phyloP scores from a whole-genome alignment of 2,113 vertebrate genomes.

The Malaclemys terrapin region DNA sequence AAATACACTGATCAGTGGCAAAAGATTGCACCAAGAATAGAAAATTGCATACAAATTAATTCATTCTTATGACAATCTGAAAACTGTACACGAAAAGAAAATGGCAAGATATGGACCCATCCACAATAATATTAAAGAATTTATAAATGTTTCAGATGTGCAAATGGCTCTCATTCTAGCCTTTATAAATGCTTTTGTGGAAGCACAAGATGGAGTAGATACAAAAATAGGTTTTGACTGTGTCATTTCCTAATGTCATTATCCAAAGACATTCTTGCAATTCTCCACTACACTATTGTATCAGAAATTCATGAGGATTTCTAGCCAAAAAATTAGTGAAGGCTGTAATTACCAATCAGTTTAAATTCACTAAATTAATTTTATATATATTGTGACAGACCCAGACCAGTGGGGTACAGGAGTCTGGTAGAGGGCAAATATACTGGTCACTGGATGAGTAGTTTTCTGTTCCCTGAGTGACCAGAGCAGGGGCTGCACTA shows the following conservation, averaged over 20 bases:
- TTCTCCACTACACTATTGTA: background rate
- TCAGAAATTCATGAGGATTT: background rate
- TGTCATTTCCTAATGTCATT: background rate
- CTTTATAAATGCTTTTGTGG: background rate
- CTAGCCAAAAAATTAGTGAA: background rate
- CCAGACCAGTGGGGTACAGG: no score
- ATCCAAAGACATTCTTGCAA: background rate
- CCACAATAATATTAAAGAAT: accelerated
- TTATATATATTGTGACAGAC: background rate
- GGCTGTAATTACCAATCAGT: background rate
- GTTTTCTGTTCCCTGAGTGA: no score
- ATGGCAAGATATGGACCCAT: background rate
- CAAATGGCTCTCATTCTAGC: background rate
- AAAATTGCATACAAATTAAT: background rate
- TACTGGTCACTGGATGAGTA: no score
- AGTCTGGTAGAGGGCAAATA: no score
- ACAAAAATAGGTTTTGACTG: background rate
- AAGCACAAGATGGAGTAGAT: background rate
- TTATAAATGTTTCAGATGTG: background rate
- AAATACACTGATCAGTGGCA: background rate
- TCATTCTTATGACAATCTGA: background rate
- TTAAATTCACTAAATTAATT: background rate
- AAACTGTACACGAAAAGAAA: background rate
- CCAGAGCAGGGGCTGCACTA: no score
- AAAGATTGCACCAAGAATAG: background rate